A percentile compares a stretch with the other conserved stretches of the same genome.
Evolutionary conservation across 2,888 invertebrate genomes (phyloP).

Genomic region (Drosophila macrothrix): DNA sequence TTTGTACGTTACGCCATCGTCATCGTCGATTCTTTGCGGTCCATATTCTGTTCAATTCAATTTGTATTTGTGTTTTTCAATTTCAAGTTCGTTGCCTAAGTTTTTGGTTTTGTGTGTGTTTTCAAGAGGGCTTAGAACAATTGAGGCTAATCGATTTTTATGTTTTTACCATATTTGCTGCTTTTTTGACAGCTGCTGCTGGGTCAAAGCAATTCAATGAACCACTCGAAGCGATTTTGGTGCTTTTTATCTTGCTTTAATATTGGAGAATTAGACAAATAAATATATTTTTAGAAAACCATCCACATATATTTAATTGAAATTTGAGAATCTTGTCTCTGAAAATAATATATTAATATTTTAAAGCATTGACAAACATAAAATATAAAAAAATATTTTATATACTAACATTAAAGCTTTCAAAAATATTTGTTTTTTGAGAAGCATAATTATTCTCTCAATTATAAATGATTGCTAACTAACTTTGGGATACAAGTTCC

Average conservation of each 20-base stretch:
- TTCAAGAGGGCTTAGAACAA: conserved; percentile 71
- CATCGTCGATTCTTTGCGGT: conserved; percentile 51
- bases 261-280: conserved; percentile 21
- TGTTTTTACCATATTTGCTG: conserved; percentile 35
- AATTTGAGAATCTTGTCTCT: conserved; percentile 4
- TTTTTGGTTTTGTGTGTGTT: conserved; percentile 56
- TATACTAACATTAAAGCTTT: background rate
- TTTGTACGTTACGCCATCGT: conserved; percentile 75
- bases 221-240: conserved; percentile 43
- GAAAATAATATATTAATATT: background rate
- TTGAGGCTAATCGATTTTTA: conserved; percentile 75
- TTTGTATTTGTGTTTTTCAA: conserved; percentile 59
- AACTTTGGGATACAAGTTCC: background rate
- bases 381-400: background rate
- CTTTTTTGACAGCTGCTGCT: conserved; percentile 67
- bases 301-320: background rate
- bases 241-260: conserved; percentile 8
- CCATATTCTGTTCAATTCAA: conserved; percentile 54
- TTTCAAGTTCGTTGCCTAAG: conserved; percentile 76
- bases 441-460: background rate
- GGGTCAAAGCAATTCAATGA: conserved; percentile 63
- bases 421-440: background rate
- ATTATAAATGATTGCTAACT: conserved; percentile 23
- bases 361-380: background rate
- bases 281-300: conserved; percentile 10